Percentiles rank a stretch among this genome's conserved stretches.
phyloP scores from a whole-genome alignment of 2,888 invertebrate species.

The Lacanobia wlatinum region DNA sequence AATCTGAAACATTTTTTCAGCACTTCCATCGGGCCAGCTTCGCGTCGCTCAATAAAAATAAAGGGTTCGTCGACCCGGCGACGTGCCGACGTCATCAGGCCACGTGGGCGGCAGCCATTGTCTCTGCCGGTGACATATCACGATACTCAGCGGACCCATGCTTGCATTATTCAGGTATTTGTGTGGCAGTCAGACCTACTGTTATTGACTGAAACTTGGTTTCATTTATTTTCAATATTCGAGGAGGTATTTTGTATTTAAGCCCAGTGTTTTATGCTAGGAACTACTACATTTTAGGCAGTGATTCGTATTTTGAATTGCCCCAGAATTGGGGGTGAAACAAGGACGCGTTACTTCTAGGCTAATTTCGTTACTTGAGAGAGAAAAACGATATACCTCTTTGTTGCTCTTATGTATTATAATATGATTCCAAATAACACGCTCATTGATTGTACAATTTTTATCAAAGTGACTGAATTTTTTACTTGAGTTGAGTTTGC shows the following conservation, averaged over 20 bases:
- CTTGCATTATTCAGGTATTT: constrained; percentile 52
- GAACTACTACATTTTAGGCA: not conserved
- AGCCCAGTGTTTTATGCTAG: not conserved
- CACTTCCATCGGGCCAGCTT: constrained; percentile 33
- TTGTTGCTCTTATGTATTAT: too few species aligned
- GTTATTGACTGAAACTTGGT: not conserved
- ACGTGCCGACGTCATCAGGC: constrained; percentile 46
- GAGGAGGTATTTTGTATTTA: not conserved
- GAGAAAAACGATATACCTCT: too few species aligned
- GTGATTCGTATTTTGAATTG: too few species aligned
- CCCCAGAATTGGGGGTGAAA: too few species aligned
- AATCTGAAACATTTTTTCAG: constrained; percentile 25
- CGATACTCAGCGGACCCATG: constrained; percentile 36
- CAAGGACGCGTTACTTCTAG: too few species aligned
- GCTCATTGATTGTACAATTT: too few species aligned
- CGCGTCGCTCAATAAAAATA: constrained; percentile 67
- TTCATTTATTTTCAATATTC: constrained; percentile 15
- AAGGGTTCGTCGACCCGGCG: constrained; percentile 70
- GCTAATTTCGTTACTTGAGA: too few species aligned
- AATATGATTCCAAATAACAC: too few species aligned
- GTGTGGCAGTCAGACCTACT: constrained; percentile 14
- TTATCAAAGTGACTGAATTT: too few species aligned
- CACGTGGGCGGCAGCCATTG: constrained; percentile 49
- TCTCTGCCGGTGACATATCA: constrained; percentile 58
- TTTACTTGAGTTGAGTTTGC: too few species aligned